A percentile compares a stretch with the other conserved stretches of the same genome.
These are phyloP conservation scores for Sciurus niger DNA, from an alignment of 2,113 vertebrate genomes.

Conservation along the genomic window DNA sequence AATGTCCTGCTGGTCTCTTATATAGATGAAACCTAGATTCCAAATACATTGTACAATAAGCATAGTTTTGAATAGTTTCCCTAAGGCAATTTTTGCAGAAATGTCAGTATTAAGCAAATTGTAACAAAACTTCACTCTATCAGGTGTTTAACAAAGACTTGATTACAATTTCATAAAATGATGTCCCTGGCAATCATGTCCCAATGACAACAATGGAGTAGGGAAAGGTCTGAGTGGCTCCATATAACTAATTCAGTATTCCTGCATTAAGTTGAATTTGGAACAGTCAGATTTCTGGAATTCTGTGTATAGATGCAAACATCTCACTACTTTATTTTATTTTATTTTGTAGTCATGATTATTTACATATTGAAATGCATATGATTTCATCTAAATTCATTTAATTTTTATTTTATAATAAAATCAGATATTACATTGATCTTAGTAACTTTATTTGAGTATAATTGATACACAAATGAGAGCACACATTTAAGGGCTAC, in stretches of 20 bases:
- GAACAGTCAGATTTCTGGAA: not conserved
- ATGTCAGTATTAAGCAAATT: not conserved
- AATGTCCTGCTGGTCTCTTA: not conserved
- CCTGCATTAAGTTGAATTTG: not conserved
- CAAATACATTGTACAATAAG: conserved; percentile 3
- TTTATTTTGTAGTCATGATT: not conserved
- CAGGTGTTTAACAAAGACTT: not conserved
- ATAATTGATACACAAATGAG: not conserved
- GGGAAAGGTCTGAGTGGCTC: not conserved
- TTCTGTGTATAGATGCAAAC: not conserved
- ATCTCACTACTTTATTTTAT: not conserved
- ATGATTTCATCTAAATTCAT: not conserved
- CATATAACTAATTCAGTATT: not conserved
- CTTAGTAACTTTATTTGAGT: not conserved
- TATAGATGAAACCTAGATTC: not conserved
- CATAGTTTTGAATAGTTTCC: not conserved
- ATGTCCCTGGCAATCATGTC: not conserved
- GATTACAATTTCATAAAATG: conserved; percentile 11
- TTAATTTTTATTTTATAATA: conserved; percentile 40
- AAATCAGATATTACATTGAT: not conserved
- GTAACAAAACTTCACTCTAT: conserved; percentile 30
- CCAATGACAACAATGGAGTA: not conserved
- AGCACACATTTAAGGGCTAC: not conserved
- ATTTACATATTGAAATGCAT: not conserved
- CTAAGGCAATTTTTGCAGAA: not conserved